Conservation (phyloP, 2,888 invertebrate species). For the Eristalinus sepulchralis region DNA sequence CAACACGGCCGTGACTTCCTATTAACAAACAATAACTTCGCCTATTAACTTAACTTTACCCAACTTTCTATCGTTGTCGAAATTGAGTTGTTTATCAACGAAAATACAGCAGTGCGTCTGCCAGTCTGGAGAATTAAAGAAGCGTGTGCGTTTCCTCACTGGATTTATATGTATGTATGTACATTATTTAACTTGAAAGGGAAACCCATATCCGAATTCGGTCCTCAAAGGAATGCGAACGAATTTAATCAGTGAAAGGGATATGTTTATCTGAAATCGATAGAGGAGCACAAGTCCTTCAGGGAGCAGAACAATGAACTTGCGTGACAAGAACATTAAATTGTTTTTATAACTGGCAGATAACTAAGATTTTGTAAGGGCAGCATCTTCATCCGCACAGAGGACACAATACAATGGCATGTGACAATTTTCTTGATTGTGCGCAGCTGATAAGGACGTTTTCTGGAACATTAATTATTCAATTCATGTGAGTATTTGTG, state of each 20-base stretch:
- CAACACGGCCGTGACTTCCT: neutral
- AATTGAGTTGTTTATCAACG: neutral
- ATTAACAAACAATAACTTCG: neutral
- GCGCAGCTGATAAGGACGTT: slow-evolving; percentile 49
- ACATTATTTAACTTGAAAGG: slow-evolving; percentile 12
- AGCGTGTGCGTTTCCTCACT: neutral
- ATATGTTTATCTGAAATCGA: slow-evolving; percentile 58
- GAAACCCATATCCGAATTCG: neutral
- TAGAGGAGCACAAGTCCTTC: slow-evolving; percentile 19
- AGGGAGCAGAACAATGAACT: slow-evolving; percentile 4
- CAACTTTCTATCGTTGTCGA: neutral
- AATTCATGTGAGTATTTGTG: slow-evolving; percentile 30
- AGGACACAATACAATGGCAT: neutral
- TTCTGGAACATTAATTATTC: slow-evolving; percentile 56
- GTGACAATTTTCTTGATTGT: slow-evolving; percentile 25
- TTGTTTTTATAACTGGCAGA: slow-evolving; percentile 1
- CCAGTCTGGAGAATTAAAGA: neutral
- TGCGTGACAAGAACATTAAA: slow-evolving; percentile 35
- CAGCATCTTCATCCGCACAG: neutral
- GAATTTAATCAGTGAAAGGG: slow-evolving; percentile 40
- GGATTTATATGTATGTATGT: neutral
- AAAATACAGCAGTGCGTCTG: neutral
- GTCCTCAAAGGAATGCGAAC: neutral
- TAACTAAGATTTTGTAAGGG: slow-evolving; percentile 3
- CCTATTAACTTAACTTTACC: neutral